Evolutionary conservation across 2,888 invertebrate species (phyloP).

Genomic region (Zele albiditarsus): DNA sequence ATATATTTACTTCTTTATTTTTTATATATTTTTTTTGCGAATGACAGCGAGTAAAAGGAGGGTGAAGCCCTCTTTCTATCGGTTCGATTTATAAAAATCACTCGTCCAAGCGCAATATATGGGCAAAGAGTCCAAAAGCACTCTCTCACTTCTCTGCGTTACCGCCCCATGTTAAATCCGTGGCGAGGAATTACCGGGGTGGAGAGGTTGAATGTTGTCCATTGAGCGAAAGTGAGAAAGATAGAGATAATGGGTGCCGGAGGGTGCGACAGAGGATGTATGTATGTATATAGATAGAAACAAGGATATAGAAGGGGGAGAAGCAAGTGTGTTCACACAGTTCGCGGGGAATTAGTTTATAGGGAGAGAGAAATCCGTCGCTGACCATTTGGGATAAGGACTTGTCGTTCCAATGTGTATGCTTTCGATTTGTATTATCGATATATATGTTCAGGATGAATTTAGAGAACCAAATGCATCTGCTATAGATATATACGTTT

Average conservation of each 20-base stretch:
- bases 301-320: conserved; percentile 24
- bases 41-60: conserved; percentile 32
- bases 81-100: conserved; percentile 65
- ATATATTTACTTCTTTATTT: background rate
- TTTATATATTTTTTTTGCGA: conserved; percentile 18
- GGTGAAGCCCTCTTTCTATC: conserved; percentile 4
- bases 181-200: conserved; percentile 47
- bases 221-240: conserved; percentile 16
- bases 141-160: conserved; percentile 25
- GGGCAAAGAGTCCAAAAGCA: conserved; percentile 45
- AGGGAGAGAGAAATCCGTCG: conserved; percentile 47
- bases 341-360: conserved; percentile 48
- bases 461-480: background rate
- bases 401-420: conserved; percentile 35
- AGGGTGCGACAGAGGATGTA: conserved; percentile 24
- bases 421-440: background rate
- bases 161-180: conserved; percentile 54
- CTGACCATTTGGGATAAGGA: conserved; percentile 53
- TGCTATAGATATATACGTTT: background rate
- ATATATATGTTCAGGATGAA: conserved; percentile 12
- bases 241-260: conserved; percentile 18
- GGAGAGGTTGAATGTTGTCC: conserved; percentile 44
- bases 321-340: conserved; percentile 35
- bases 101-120: conserved; percentile 57
- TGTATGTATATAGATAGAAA: conserved; percentile 23